Percentiles rank a stretch among this genome's conserved stretches.
phyloP scores from a whole-genome alignment of 23 tunicate species.

The Diplosoma virens region DNA sequence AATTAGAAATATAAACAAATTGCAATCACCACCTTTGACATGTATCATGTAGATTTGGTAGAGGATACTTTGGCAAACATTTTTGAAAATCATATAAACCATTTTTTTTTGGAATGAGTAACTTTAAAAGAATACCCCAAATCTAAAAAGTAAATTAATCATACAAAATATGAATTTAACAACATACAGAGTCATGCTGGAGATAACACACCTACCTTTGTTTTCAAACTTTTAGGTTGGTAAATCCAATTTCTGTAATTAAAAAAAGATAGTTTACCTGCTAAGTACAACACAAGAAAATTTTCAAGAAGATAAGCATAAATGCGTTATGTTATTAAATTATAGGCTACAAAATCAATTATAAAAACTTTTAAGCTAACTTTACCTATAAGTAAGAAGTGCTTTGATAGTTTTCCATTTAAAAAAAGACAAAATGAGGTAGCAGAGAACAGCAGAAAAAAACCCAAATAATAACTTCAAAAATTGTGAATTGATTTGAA shows the following conservation, averaged over 20 bases:
- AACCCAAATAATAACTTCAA: too few relatives aligned
- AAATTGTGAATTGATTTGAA: too few relatives aligned
- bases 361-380: too few relatives aligned
- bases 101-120: constrained; percentile 53
- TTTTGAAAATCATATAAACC: constrained; percentile 45
- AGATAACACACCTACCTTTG: constrained; percentile 45
- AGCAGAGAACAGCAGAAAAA: too few relatives aligned
- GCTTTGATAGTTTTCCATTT: too few relatives aligned
- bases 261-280: background rate
- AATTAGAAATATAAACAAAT: too few relatives aligned
- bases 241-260: constrained; percentile 61
- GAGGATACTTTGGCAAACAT: constrained; percentile 72
- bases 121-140: constrained; percentile 54
- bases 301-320: too few relatives aligned
- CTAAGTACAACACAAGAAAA: too few relatives aligned
- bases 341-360: too few relatives aligned
- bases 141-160: constrained; percentile 28
- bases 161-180: background rate
- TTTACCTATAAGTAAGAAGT: too few relatives aligned
- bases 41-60: constrained; percentile 75
- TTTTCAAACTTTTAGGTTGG: constrained; percentile 37
- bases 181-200: background rate
- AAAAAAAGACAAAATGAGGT: too few relatives aligned
- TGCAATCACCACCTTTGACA: constrained; percentile 66
- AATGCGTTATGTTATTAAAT: too few relatives aligned